phyloP scores from a whole-genome alignment of 2,888 invertebrate genomes.

The Andrena camellia region DNA sequence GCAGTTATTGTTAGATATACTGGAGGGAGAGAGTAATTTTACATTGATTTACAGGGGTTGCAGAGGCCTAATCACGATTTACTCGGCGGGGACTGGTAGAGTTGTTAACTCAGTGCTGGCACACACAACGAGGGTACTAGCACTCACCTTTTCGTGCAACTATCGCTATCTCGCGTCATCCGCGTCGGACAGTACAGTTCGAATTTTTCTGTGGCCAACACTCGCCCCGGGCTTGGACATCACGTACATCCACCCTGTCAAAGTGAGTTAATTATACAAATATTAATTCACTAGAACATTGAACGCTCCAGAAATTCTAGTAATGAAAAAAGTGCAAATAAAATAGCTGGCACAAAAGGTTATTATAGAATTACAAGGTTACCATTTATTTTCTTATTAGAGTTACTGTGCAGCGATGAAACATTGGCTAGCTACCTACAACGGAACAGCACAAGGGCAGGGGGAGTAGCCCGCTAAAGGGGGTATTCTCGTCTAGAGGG shows the following conservation, averaged over 20 bases:
- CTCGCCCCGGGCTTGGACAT: constrained; percentile 58
- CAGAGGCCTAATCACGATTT: constrained; percentile 22
- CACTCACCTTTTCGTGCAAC: constrained; percentile 72
- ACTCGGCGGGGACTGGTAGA: not conserved
- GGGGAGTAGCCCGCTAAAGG: no score
- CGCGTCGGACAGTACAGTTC: constrained; percentile 57
- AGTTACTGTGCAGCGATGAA: no score
- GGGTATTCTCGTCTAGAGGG: no score
- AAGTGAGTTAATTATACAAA: constrained; percentile 56
- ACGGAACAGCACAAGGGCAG: no score
- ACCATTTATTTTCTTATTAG: no score
- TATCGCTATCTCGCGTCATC: constrained; percentile 71
- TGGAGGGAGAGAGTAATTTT: not conserved
- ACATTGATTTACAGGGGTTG: constrained; percentile 69
- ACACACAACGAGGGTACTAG: constrained; percentile 41
- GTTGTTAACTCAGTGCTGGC: not conserved
- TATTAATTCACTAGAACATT: no score
- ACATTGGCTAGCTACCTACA: no score
- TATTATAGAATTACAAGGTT: no score
- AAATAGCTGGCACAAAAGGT: no score
- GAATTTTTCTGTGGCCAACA: constrained; percentile 67
- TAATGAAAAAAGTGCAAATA: no score
- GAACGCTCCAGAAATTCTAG: no score
- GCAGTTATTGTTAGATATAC: not conserved
- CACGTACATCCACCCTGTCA: constrained; percentile 61